Conservation (phyloP, 1,140 invertebrate species). For the Polyergus mexicanus region DNA sequence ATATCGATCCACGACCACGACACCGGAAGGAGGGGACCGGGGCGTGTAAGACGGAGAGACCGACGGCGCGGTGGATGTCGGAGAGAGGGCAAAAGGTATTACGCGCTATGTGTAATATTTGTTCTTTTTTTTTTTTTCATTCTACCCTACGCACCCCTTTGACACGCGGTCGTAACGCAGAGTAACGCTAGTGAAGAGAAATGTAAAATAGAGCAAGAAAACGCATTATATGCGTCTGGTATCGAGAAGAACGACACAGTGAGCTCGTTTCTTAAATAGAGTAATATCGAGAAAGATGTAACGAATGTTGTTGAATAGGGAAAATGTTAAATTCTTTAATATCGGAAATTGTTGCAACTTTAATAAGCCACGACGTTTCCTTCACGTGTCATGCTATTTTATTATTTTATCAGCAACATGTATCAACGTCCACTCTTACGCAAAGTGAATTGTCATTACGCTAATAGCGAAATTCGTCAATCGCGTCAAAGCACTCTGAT, state of each 20-base stretch:
- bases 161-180: neutral
- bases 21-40: conserved; percentile 32
- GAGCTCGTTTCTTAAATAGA: neutral
- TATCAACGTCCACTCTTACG: conserved; percentile 14
- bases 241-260: neutral
- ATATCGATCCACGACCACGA: conserved; percentile 57
- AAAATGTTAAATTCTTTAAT: neutral
- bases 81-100: neutral
- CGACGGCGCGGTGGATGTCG: neutral
- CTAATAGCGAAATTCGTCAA: neutral
- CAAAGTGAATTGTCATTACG: neutral
- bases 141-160: neutral
- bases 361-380: too few species aligned
- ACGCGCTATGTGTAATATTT: neutral
- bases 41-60: conserved; percentile 21
- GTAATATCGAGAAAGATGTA: neutral
- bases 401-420: neutral
- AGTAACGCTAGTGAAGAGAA: neutral
- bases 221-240: neutral
- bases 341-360: neutral
- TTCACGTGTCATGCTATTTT: neutral
- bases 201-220: neutral
- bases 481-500: neutral
- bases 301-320: neutral
- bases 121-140: conserved; percentile 1